Percentiles rank a stretch among this genome's conserved stretches.
Evolutionary conservation across 2,888 invertebrate species (phyloP).

Genomic region (Polia nebulosa): DNA sequence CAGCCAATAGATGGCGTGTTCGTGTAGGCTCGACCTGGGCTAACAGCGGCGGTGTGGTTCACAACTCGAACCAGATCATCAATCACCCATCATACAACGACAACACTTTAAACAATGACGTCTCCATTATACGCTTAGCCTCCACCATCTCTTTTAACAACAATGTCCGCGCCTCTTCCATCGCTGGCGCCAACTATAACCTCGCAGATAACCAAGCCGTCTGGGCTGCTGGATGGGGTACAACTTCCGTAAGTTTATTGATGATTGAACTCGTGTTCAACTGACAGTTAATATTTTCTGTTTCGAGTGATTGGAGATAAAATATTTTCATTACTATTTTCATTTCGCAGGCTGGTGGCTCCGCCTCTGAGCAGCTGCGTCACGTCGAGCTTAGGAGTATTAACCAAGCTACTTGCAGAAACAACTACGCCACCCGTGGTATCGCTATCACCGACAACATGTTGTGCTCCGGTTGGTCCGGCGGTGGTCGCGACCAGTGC

Average conservation of each 20-base stretch:
- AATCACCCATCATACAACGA: slow-evolving; percentile 64
- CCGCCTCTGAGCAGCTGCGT: slow-evolving; percentile 68
- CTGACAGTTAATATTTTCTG: not conserved
- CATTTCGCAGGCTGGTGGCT: slow-evolving; percentile 62
- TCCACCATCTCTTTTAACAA: slow-evolving; percentile 59
- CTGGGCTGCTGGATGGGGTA: slow-evolving; percentile 78
- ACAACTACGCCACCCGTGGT: slow-evolving; percentile 58
- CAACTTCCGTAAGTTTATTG: slow-evolving; percentile 67
- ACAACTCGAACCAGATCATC: slow-evolving; percentile 53
- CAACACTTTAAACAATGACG: slow-evolving; percentile 64
- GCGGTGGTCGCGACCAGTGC: slow-evolving; percentile 76
- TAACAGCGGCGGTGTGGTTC: slow-evolving; percentile 70
- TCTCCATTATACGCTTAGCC: slow-evolving; percentile 68
- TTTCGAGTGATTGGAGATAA: not conserved
- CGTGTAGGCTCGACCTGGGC: slow-evolving; percentile 70
- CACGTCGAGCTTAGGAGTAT: slow-evolving; percentile 73
- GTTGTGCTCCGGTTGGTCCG: slow-evolving; percentile 75
- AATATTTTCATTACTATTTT: not conserved
- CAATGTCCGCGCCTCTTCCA: slow-evolving; percentile 62
- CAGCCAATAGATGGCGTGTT: slow-evolving; percentile 62
- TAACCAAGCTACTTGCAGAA: slow-evolving; percentile 69
- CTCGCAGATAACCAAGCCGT: slow-evolving; percentile 72
- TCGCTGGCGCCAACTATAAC: slow-evolving; percentile 74
- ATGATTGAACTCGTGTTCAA: not conserved
- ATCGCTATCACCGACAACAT: slow-evolving; percentile 66